Conservation (phyloP, 37 sponge, comb jelly and placozoan species). For the Bolinopsis microptera region DNA sequence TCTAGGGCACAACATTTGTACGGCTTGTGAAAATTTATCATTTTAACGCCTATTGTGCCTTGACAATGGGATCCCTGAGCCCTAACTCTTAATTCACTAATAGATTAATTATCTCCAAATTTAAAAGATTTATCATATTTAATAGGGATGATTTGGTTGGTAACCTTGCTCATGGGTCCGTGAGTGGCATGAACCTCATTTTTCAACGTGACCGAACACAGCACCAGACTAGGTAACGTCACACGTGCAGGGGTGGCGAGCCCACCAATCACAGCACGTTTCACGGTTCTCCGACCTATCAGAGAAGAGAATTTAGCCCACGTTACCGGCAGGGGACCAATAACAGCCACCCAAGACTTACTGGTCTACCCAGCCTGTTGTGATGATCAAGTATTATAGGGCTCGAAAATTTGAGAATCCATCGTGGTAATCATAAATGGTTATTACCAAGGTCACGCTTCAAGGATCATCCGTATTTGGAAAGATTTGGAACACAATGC, state of each 20-base stretch:
- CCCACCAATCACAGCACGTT: background rate
- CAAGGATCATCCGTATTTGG: background rate
- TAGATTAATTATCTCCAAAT: conserved; percentile 31
- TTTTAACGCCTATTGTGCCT: conserved; percentile 45
- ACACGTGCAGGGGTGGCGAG: background rate
- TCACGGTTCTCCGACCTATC: background rate
- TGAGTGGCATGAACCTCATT: background rate
- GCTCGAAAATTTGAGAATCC: background rate
- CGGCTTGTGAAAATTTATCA: conserved; percentile 61
- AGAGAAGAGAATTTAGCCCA: background rate
- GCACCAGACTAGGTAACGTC: background rate
- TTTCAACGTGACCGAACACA: background rate
- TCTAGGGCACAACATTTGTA: conserved; percentile 4
- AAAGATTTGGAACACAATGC: background rate
- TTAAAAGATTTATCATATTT: background rate
- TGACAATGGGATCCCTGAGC: conserved; percentile 39
- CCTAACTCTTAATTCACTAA: conserved; percentile 54
- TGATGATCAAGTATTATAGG: background rate
- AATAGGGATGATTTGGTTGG: background rate
- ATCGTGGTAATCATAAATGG: background rate
- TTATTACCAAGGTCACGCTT: background rate
- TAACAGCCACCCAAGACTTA: background rate
- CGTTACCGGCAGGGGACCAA: background rate
- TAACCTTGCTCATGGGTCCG: background rate
- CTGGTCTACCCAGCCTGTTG: background rate